These are phyloP conservation scores for Cyclargus thomasi DNA, from an alignment of 1,140 invertebrate genomes.

Conservation along the genomic window DNA sequence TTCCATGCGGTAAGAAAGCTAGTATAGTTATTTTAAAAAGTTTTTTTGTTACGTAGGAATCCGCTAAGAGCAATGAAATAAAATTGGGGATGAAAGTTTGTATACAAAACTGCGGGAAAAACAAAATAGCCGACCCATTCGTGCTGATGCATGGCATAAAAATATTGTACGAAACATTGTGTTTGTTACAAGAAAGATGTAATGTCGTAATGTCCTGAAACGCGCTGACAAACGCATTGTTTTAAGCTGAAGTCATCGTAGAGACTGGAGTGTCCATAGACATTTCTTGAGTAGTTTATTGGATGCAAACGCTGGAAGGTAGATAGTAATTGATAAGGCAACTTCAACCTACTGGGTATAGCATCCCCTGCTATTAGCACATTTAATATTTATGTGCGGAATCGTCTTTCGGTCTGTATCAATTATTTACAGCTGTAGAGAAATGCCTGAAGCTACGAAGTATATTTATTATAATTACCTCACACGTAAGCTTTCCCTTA, in stretches of 20 bases:
- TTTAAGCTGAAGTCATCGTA: not conserved
- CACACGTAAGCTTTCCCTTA: slow-evolving; percentile 2
- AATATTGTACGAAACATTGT: too few species aligned
- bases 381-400: slow-evolving; percentile 43
- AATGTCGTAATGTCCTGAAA: not conserved
- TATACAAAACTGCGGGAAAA: too few species aligned
- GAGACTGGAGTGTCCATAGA: not conserved
- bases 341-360: slow-evolving; percentile 44
- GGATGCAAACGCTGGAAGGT: slow-evolving; percentile 24
- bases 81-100: too few species aligned
- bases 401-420: slow-evolving; percentile 35
- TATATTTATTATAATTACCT: not conserved
- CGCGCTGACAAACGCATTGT: not conserved
- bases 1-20: too few species aligned
- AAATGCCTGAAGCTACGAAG: slow-evolving; percentile 18
- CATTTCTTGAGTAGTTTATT: not conserved
- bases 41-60: too few species aligned
- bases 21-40: too few species aligned
- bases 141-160: too few species aligned
- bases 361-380: slow-evolving; percentile 47
- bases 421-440: slow-evolving; percentile 39
- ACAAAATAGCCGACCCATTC: too few species aligned
- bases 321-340: slow-evolving; percentile 45
- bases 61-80: too few species aligned
- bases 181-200: not conserved